A percentile compares a stretch with the other conserved stretches of the same genome.
These are phyloP conservation scores for Helicoverpa assulta DNA, from an alignment of 2,888 invertebrate genomes.

Conservation along the genomic window DNA sequence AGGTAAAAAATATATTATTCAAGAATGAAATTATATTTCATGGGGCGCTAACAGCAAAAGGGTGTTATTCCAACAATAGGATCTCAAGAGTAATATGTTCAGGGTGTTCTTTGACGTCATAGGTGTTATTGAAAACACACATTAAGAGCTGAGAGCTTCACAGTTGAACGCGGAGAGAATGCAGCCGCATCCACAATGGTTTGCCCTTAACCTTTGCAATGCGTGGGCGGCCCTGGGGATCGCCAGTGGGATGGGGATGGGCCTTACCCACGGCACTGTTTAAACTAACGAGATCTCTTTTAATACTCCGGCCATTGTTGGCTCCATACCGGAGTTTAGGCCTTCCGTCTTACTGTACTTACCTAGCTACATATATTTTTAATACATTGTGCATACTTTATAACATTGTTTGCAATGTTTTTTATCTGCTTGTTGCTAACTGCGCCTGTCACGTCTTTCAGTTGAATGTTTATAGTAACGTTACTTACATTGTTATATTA, in stretches of 20 bases:
- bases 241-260: constrained; percentile 50
- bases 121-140: constrained; percentile 59
- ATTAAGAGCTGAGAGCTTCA: constrained; percentile 61
- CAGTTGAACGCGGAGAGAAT: constrained; percentile 68
- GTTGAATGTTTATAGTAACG: not conserved
- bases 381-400: constrained; percentile 32
- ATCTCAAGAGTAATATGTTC: constrained; percentile 33
- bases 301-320: constrained; percentile 78
- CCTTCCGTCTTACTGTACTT: constrained; percentile 57
- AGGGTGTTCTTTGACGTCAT: constrained; percentile 44
- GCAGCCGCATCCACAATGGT: constrained; percentile 69
- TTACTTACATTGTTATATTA: constrained; percentile 7
- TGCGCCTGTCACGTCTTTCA: constrained; percentile 6
- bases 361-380: constrained; percentile 18
- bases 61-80: constrained; percentile 26
- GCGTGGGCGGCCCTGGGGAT: constrained; percentile 67
- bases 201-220: constrained; percentile 81
- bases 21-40: not conserved
- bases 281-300: constrained; percentile 82
- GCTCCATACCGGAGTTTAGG: constrained; percentile 70
- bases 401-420: constrained; percentile 20
- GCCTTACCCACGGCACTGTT: constrained; percentile 73
- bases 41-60: not conserved
- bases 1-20: not conserved
- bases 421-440: constrained; percentile 19